phyloP scores from a whole-genome alignment of 2,888 invertebrate species.

The Elmis aenea region DNA sequence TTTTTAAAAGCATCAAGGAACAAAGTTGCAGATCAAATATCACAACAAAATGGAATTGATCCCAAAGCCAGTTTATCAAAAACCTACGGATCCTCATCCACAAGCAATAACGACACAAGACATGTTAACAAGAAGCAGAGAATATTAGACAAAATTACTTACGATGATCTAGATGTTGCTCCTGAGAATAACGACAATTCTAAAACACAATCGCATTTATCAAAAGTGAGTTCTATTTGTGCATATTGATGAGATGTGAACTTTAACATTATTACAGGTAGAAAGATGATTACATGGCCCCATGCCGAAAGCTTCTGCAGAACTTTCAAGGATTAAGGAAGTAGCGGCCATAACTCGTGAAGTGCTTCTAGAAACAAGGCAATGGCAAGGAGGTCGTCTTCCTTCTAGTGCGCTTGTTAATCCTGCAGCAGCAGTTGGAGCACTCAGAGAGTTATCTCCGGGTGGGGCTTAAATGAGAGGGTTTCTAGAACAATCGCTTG shows the following conservation, averaged over 20 bases:
- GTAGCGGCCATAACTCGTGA: conserved; percentile 48
- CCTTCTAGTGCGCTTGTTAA: conserved; percentile 54
- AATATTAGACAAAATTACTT: conserved; percentile 78
- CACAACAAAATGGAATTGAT: too few species aligned
- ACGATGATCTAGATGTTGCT: conserved; percentile 69
- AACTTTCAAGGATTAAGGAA: conserved; percentile 37
- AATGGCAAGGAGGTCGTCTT: conserved; percentile 57
- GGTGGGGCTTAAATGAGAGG: conserved; percentile 89
- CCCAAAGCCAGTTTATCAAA: conserved; percentile 18
- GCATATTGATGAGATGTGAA: too few species aligned
- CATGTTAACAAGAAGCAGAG: conserved; percentile 52
- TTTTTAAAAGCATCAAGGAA: conserved; percentile 60
- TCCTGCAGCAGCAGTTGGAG: conserved; percentile 76
- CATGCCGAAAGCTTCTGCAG: conserved; percentile 45
- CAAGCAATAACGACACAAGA: too few species aligned
- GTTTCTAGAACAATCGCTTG: conserved; percentile 72
- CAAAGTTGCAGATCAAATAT: conserved; percentile 33
- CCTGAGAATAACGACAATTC: conserved; percentile 45
- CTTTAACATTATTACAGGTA: conserved; percentile 45
- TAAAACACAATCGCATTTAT: conserved; percentile 61
- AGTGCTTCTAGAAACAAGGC: conserved; percentile 52
- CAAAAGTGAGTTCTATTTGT: conserved; percentile 51
- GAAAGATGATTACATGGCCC: conserved; percentile 80
- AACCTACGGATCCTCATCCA: too few species aligned
- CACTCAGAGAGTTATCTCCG: conserved; percentile 83